These are phyloP conservation scores for Sanderia malayensis DNA, from an alignment of 30 jellyfish, hydroid and myxozoan species.

Conservation along the genomic window DNA sequence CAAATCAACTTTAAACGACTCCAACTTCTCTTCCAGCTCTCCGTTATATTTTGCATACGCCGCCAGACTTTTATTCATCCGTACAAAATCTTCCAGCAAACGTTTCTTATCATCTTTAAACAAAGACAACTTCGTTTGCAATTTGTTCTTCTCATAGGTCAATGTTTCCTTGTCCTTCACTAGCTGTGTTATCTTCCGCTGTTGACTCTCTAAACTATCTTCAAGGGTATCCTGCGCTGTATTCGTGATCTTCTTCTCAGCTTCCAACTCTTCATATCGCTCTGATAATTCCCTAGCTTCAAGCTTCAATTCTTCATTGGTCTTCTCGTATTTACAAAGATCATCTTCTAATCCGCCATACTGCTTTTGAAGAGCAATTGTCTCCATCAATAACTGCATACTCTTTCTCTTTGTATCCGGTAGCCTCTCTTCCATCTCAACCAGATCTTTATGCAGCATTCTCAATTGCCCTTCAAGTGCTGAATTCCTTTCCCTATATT, in stretches of 20 bases:
- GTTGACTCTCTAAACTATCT: slow-evolving; percentile 81
- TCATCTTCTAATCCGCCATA: slow-evolving; percentile 69
- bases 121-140: slow-evolving; percentile 78
- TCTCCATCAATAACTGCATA: slow-evolving; percentile 77
- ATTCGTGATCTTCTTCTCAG: slow-evolving; percentile 71
- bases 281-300: slow-evolving; percentile 82
- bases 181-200: slow-evolving; percentile 56
- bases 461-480: slow-evolving; percentile 76
- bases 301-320: slow-evolving; percentile 61
- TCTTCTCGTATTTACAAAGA: slow-evolving; percentile 44
- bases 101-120: slow-evolving; percentile 89
- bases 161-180: slow-evolving; percentile 79
- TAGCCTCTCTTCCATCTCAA: slow-evolving; percentile 66
- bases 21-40: slow-evolving; percentile 76
- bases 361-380: slow-evolving; percentile 75
- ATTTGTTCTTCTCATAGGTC: slow-evolving; percentile 74
- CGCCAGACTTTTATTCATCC: slow-evolving; percentile 74
- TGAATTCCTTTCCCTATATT: slow-evolving; percentile 70
- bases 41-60: slow-evolving; percentile 88
- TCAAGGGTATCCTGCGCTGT: slow-evolving; percentile 82
- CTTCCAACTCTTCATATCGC: slow-evolving; percentile 73
- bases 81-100: slow-evolving; percentile 86
- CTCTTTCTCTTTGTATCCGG: slow-evolving; percentile 61
- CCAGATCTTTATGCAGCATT: slow-evolving; percentile 56
- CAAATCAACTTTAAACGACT: slow-evolving; percentile 74